These are phyloP conservation scores for Vulpes lagopus DNA, from an alignment of 2,113 vertebrate genomes.

Conservation along the genomic window DNA sequence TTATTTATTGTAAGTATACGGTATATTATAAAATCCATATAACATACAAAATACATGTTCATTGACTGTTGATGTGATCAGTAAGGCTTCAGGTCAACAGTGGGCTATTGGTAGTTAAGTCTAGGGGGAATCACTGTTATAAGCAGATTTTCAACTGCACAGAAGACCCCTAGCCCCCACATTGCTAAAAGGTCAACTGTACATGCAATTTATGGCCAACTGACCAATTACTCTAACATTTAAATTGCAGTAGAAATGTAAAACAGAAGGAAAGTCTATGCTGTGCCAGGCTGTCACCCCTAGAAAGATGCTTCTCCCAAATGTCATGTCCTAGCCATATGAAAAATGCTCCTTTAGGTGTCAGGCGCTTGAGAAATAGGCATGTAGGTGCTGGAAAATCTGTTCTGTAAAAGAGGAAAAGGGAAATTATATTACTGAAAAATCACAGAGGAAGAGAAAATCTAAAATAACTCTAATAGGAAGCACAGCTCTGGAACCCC, in stretches of 20 bases:
- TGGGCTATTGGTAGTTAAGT: too few relatives aligned
- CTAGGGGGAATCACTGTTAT: background rate
- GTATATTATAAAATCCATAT: background rate
- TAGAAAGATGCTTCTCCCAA: background rate
- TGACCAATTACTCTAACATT: background rate
- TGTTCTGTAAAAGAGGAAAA: background rate
- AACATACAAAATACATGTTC: background rate
- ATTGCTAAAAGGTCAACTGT: background rate
- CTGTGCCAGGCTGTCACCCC: background rate
- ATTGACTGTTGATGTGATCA: background rate
- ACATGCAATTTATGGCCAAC: background rate
- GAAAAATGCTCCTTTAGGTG: background rate
- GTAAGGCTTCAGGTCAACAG: background rate
- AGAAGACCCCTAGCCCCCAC: background rate
- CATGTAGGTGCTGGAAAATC: background rate
- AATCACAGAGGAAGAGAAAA: background rate
- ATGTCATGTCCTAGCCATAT: background rate
- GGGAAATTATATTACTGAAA: background rate
- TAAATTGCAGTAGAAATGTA: conserved; percentile 35
- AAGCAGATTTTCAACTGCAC: background rate
- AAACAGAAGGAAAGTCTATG: background rate
- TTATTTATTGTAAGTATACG: background rate
- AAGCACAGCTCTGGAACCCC: background rate
- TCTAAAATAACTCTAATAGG: background rate
- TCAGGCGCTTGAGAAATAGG: background rate